Evolutionary conservation across 2,113 vertebrate genomes (phyloP).

Genomic region (Calypte anna): DNA sequence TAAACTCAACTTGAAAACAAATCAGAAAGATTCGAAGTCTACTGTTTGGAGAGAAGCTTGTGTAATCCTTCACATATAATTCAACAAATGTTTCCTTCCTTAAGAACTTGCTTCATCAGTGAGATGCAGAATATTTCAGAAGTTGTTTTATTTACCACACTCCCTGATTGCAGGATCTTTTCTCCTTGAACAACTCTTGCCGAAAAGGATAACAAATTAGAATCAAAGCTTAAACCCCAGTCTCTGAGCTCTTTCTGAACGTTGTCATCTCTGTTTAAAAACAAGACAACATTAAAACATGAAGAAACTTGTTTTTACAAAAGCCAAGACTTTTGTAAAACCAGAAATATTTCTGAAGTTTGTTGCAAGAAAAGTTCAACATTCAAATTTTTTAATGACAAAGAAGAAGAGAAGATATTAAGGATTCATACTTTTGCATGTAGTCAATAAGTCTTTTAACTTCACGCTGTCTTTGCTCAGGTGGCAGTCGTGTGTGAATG

Average conservation of each 20-base stretch:
- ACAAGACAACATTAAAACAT: neutral
- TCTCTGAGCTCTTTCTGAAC: constrained; percentile 85
- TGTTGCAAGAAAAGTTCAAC: neutral
- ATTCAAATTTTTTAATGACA: fast-evolving
- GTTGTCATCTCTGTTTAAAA: constrained; percentile 78
- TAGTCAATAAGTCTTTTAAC: constrained; percentile 81
- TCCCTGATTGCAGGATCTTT: constrained; percentile 85
- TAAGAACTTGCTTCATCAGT: neutral
- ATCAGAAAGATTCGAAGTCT: neutral
- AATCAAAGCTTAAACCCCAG: constrained; percentile 93
- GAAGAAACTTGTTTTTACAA: neutral
- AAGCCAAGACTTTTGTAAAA: neutral
- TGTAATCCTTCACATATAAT: neutral
- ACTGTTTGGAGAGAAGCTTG: neutral
- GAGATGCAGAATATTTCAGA: neutral
- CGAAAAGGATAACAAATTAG: constrained; percentile 80
- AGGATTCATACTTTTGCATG: constrained; percentile 80
- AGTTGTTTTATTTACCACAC: constrained; percentile 74
- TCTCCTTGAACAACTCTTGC: constrained; percentile 88
- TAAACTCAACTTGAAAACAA: neutral
- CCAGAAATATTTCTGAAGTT: neutral
- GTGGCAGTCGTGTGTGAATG: constrained; percentile 84
- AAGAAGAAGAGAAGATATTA: fast-evolving
- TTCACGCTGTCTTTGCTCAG: constrained; percentile 84
- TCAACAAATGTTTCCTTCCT: neutral